Evolutionary conservation across 2,113 vertebrate genomes (phyloP).

Genomic region (Tyto alba): DNA sequence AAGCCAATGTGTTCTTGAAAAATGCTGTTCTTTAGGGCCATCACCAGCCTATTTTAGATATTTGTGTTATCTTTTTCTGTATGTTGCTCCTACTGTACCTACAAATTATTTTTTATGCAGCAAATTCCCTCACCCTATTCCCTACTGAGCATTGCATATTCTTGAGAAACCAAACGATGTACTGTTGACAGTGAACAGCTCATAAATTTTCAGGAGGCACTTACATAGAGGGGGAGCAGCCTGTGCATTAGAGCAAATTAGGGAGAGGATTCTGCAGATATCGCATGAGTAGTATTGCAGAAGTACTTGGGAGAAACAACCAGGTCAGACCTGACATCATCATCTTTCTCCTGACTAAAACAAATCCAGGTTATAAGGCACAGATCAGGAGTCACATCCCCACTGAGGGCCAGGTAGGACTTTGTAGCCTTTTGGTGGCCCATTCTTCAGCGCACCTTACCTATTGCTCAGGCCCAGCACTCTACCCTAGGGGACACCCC

Average conservation of each 20-base stretch:
- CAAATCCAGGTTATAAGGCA: neutral
- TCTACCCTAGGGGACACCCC: fast-evolving
- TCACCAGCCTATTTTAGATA: neutral
- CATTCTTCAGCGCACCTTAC: fast-evolving
- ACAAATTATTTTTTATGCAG: neutral
- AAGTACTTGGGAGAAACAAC: neutral
- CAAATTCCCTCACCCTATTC: neutral
- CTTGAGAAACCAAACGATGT: neutral
- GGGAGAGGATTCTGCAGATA: neutral
- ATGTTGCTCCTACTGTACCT: neutral
- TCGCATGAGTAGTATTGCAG: neutral
- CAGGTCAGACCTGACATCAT: neutral
- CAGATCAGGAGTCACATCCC: neutral
- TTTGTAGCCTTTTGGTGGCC: neutral
- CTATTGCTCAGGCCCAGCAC: fast-evolving
- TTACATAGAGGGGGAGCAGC: neutral
- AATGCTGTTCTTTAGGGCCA: neutral
- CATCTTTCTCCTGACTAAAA: neutral
- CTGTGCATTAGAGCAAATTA: conserved; percentile 31
- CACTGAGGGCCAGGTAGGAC: neutral
- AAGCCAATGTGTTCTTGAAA: neutral
- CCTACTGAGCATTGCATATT: neutral
- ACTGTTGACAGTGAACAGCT: neutral
- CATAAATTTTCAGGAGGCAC: conserved; percentile 40
- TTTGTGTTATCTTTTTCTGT: neutral